Evolutionary conservation across 2,113 vertebrate genomes (phyloP).

Genomic region (Labeo catla): DNA sequence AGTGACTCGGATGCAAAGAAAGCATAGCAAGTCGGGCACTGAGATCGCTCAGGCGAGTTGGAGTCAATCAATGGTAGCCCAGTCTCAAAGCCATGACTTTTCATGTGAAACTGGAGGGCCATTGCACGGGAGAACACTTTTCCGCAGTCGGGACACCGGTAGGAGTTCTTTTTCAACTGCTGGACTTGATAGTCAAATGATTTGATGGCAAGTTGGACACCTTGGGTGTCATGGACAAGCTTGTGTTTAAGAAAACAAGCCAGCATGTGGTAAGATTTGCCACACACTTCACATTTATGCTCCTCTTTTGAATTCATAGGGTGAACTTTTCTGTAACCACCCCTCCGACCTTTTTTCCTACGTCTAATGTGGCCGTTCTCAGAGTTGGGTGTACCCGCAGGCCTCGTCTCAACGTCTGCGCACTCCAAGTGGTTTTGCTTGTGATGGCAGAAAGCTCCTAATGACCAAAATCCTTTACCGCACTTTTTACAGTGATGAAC

Average conservation of each 20-base stretch:
- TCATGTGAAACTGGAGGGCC: conserved; percentile 82
- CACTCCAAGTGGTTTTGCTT: conserved; percentile 72
- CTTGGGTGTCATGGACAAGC: conserved; percentile 69
- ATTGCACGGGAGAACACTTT: conserved; percentile 78
- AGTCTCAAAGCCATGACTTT: conserved; percentile 75
- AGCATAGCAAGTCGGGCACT: conserved; percentile 67
- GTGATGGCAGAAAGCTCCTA: conserved; percentile 78
- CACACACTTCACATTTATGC: conserved; percentile 76
- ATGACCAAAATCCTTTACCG: conserved; percentile 80
- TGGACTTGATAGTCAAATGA: conserved; percentile 79
- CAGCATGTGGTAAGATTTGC: conserved; percentile 75
- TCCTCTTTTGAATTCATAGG: conserved; percentile 55
- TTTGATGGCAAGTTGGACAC: conserved; percentile 69
- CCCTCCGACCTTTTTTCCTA: conserved; percentile 72
- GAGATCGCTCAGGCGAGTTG: conserved; percentile 50
- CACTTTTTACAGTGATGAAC: conserved; percentile 78
- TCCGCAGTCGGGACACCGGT: conserved; percentile 77
- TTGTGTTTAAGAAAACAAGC: conserved; percentile 78
- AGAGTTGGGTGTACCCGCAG: neutral
- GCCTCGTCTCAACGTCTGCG: conserved; percentile 61
- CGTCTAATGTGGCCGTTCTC: conserved; percentile 12
- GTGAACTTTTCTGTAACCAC: conserved; percentile 63
- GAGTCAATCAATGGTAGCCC: conserved; percentile 59
- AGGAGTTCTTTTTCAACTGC: conserved; percentile 76
- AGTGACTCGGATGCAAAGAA: conserved; percentile 69